phyloP scores from a whole-genome alignment of 2,888 invertebrate genomes.

The Amphimallon solstitiale region DNA sequence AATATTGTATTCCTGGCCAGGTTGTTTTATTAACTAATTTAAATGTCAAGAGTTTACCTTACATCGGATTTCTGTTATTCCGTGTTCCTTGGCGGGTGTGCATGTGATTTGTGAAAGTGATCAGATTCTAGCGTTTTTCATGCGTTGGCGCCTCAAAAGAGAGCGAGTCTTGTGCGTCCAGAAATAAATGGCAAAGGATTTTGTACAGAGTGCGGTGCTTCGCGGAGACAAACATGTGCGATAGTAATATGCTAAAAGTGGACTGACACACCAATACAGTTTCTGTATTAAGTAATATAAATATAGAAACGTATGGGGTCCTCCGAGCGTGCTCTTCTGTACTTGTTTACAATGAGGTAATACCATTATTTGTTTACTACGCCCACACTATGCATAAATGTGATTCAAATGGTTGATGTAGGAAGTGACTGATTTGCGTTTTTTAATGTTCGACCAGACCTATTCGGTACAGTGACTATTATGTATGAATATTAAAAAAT shows the following conservation, averaged over 20 bases:
- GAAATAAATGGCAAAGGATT: conserved; percentile 23
- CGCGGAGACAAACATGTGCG: neutral
- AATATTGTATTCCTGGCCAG: neutral
- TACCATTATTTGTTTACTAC: conserved; percentile 37
- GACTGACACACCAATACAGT: conserved; percentile 1
- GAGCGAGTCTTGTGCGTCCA: neutral
- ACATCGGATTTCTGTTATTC: conserved; percentile 5
- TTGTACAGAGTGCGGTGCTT: neutral
- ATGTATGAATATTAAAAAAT: no score
- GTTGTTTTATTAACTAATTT: conserved; percentile 19
- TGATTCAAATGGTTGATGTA: conserved; percentile 22
- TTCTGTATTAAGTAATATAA: conserved; percentile 26
- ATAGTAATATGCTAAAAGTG: conserved; percentile 3
- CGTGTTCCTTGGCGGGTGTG: neutral
- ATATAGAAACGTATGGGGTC: conserved; percentile 36
- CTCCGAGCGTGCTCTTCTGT: conserved; percentile 7
- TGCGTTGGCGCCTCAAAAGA: neutral
- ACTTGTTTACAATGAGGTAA: conserved; percentile 37
- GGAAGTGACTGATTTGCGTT: neutral
- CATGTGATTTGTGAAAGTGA: neutral
- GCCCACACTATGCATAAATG: conserved; percentile 6
- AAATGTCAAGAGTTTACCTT: conserved; percentile 31
- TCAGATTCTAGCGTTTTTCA: neutral
- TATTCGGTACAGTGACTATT: no score
- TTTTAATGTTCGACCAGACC: neutral